A percentile compares a stretch with the other conserved stretches of the same genome.
These are phyloP conservation scores for Meiosimyza decipiens DNA, from an alignment of 2,888 invertebrate species.

Conservation along the genomic window DNA sequence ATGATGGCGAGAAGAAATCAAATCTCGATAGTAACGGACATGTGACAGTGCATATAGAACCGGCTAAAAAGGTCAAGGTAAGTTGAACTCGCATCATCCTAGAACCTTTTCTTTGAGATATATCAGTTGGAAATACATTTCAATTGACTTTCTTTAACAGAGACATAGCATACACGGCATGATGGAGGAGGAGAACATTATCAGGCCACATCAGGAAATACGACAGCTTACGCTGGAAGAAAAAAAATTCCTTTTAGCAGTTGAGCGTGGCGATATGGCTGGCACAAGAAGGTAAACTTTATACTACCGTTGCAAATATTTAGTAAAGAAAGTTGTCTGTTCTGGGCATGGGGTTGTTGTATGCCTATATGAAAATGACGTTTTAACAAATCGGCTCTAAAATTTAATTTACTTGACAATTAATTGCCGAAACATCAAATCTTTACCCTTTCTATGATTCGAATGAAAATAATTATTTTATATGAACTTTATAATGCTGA, in stretches of 20 bases:
- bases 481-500: too few species aligned
- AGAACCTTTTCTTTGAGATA: too few species aligned
- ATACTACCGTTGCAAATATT: too few species aligned
- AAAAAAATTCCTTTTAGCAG: slow-evolving; percentile 94
- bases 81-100: slow-evolving; percentile 25
- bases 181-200: slow-evolving; percentile 92
- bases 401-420: too few species aligned
- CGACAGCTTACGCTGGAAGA: slow-evolving; percentile 75
- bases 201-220: slow-evolving; percentile 84
- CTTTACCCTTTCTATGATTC: too few species aligned
- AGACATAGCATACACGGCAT: slow-evolving; percentile 81
- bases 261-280: slow-evolving; percentile 96
- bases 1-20: slow-evolving; percentile 57
- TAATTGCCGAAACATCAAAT: too few species aligned
- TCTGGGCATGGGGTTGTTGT: too few species aligned
- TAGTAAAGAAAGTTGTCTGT: too few species aligned
- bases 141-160: slow-evolving; percentile 45
- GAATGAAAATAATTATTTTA: too few species aligned
- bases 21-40: slow-evolving; percentile 57
- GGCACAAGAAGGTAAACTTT: slow-evolving; percentile 79
- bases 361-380: too few species aligned
- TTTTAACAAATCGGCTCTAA: too few species aligned
- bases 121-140: not conserved
- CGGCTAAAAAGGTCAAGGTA: slow-evolving; percentile 66
- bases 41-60: slow-evolving; percentile 63